Evolutionary conservation across 2,797 vertebrate species (phyloP).

Genomic region (Myripristis murdjan): DNA sequence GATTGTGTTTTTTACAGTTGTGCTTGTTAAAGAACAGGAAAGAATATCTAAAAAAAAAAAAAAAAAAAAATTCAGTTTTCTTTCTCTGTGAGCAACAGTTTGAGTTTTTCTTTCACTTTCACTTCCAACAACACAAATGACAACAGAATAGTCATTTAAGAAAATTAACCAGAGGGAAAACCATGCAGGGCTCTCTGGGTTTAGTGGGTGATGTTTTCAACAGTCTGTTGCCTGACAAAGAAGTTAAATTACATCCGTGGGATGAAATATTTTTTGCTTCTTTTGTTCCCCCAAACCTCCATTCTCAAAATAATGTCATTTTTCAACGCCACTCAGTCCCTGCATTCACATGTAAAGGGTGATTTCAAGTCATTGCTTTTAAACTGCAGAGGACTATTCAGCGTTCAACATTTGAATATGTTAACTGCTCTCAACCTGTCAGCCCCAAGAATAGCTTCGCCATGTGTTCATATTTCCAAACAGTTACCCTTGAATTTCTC

Average conservation of each 20-base stretch:
- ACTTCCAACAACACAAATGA: constrained; percentile 9
- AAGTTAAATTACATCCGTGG: constrained; percentile 2
- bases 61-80: constrained; percentile 13
- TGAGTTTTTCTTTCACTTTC: constrained; percentile 19
- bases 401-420: constrained; percentile 28
- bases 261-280: constrained; percentile 1
- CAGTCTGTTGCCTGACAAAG: constrained; percentile 2
- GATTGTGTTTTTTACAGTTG: constrained; percentile 23
- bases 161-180: constrained; percentile 7
- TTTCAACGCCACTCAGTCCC: background rate
- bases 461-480: constrained; percentile 45
- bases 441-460: constrained; percentile 26
- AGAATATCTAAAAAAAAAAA: constrained; percentile 14
- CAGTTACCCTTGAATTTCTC: constrained; percentile 7
- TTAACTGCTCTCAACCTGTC: constrained; percentile 21
- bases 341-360: background rate
- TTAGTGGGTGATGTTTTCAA: constrained; percentile 8
- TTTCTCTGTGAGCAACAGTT: constrained; percentile 15
- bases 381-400: constrained; percentile 8
- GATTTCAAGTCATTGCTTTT: constrained; percentile 1
- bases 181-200: background rate
- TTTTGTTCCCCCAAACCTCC: constrained; percentile 19
- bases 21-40: constrained; percentile 15
- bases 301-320: constrained; percentile 18
- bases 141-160: constrained; percentile 20